phyloP scores from a whole-genome alignment of 2,888 invertebrate species.

The Timema podura region DNA sequence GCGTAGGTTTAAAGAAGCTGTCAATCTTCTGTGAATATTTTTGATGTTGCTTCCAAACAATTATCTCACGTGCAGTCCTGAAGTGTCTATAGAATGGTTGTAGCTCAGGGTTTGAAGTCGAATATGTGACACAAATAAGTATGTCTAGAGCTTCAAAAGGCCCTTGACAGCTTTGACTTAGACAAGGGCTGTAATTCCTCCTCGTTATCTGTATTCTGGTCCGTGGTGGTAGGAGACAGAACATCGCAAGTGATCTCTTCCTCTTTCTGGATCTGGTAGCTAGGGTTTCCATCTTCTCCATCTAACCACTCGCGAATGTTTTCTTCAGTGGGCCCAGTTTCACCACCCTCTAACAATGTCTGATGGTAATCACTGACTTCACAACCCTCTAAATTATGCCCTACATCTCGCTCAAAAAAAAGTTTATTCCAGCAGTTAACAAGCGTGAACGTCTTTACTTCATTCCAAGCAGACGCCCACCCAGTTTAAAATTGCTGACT shows the following conservation, averaged over 20 bases:
- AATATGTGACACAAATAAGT: background rate
- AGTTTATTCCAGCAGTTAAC: too few relatives aligned
- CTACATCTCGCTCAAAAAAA: background rate
- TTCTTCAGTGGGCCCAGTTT: background rate
- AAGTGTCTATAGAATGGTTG: background rate
- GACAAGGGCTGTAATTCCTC: background rate
- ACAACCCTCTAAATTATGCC: background rate
- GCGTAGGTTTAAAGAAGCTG: too few relatives aligned
- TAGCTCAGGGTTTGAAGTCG: background rate
- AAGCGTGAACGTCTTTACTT: too few relatives aligned
- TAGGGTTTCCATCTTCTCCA: background rate
- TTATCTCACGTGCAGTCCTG: background rate
- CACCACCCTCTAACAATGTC: background rate
- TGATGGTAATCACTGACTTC: background rate
- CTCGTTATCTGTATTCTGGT: background rate
- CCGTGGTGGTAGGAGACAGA: background rate
- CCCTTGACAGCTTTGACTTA: background rate
- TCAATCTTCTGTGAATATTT: too few relatives aligned
- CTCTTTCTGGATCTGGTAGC: background rate
- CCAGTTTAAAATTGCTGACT: constrained; percentile 15
- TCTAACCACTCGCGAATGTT: constrained; percentile 1
- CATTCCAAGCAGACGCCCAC: background rate
- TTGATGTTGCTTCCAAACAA: too few relatives aligned
- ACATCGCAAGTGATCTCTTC: constrained; percentile 2
- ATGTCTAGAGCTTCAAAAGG: background rate